A percentile compares a stretch with the other conserved stretches of the same genome.
Conservation (phyloP, 2,888 invertebrate genomes). For the Phengaris alcon region DNA sequence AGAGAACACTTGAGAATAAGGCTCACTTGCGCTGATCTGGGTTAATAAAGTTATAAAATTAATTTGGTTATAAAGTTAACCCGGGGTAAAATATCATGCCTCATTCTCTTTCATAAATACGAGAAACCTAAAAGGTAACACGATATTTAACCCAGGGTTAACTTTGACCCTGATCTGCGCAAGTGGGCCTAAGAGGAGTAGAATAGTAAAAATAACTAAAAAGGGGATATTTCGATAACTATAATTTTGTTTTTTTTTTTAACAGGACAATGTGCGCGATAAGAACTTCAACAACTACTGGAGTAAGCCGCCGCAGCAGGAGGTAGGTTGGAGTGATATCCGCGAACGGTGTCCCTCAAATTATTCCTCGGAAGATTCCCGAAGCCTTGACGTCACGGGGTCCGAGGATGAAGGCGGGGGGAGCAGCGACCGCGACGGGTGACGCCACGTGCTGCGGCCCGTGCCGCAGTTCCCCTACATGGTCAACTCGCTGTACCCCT, state of each 20-base stretch:
- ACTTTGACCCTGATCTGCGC: too few relatives aligned
- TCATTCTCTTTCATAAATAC: too few relatives aligned
- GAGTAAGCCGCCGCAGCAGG: conserved; percentile 64
- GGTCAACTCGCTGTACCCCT: conserved; percentile 53
- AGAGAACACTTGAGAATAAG: too few relatives aligned
- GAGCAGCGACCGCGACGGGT: conserved; percentile 57
- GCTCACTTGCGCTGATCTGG: too few relatives aligned
- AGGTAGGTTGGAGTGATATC: conserved; percentile 61
- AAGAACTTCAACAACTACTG: conserved; percentile 71
- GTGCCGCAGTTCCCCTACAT: conserved; percentile 73
- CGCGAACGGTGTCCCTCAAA: conserved; percentile 60
- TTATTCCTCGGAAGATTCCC: conserved; percentile 71
- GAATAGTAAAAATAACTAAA: too few relatives aligned
- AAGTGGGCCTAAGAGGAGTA: too few relatives aligned
- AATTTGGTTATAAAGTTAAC: too few relatives aligned
- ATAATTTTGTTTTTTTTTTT: conserved; percentile 20
- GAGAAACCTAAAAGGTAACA: too few relatives aligned
- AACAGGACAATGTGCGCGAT: conserved; percentile 62
- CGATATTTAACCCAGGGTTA: too few relatives aligned
- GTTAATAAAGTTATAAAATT: too few relatives aligned
- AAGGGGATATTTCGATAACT: background rate
- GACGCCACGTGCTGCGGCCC: conserved; percentile 74
- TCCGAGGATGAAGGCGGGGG: conserved; percentile 73
- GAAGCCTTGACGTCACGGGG: conserved; percentile 75
- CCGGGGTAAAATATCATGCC: too few relatives aligned